Evolutionary conservation across 2,797 vertebrate species (phyloP).

Genomic region (Aldrovandia affinis): DNA sequence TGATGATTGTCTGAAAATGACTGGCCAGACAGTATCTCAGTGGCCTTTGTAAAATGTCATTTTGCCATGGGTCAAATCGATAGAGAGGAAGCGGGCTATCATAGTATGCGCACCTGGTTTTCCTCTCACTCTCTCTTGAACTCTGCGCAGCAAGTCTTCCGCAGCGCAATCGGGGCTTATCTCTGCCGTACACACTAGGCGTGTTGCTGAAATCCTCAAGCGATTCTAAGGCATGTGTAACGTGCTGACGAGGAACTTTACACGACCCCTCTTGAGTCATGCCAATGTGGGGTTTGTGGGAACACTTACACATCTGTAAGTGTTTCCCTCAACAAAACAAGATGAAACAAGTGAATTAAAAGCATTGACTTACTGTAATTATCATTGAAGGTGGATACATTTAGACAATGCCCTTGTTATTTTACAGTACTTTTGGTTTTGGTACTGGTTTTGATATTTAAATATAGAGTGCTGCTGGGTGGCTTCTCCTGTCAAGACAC

Average conservation of each 20-base stretch:
- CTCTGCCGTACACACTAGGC: not conserved
- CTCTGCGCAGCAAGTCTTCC: not conserved
- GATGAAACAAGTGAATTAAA: not conserved
- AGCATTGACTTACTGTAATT: not conserved
- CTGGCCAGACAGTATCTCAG: conserved; percentile 10
- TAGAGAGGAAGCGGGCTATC: conserved; percentile 12
- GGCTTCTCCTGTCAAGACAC: not conserved
- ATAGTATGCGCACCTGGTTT: not conserved
- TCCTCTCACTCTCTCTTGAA: conserved; percentile 4
- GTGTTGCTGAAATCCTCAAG: not conserved
- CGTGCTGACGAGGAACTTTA: not conserved
- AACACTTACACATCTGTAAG: not conserved
- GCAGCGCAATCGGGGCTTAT: conserved; percentile 7
- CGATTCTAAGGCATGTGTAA: not conserved
- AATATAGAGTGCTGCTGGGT: too few relatives aligned
- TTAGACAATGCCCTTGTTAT: too few relatives aligned
- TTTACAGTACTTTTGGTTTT: too few relatives aligned
- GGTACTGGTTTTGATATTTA: too few relatives aligned
- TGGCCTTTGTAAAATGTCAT: conserved; percentile 19
- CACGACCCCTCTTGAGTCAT: not conserved
- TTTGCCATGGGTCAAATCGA: conserved; percentile 19
- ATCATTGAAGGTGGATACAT: not conserved
- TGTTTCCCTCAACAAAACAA: not conserved
- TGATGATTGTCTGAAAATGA: conserved; percentile 12
- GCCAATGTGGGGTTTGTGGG: not conserved